These are phyloP conservation scores for Rhombomys opimus DNA, from an alignment of 2,113 vertebrate genomes.

Conservation along the genomic window DNA sequence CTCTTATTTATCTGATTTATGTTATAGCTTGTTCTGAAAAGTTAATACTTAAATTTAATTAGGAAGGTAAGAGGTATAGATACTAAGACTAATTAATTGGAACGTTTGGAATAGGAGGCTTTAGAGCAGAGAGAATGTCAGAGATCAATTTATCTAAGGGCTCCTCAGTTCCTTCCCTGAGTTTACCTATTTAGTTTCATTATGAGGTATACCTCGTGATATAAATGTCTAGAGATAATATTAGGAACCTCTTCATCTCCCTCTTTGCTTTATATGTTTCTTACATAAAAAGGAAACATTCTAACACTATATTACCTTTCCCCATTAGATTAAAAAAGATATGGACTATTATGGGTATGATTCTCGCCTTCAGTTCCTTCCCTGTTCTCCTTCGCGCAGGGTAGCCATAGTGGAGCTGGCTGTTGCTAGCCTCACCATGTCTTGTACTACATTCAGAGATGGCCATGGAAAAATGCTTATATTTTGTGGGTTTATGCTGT, in stretches of 20 bases:
- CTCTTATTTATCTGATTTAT: constrained; percentile 71
- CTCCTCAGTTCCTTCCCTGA: background rate
- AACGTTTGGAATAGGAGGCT: constrained; percentile 48
- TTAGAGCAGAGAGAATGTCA: constrained; percentile 44
- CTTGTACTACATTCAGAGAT: background rate
- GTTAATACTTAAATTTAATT: constrained; percentile 72
- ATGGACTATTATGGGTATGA: background rate
- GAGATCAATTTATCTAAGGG: constrained; percentile 38
- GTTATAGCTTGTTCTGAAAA: constrained; percentile 70
- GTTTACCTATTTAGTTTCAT: constrained; percentile 42
- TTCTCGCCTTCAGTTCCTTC: background rate
- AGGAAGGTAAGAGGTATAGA: constrained; percentile 65
- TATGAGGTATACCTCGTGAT: constrained; percentile 24
- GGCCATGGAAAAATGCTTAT: background rate
- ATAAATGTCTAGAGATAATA: background rate
- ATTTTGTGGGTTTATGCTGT: constrained; percentile 21
- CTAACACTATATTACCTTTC: background rate
- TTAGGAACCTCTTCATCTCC: background rate
- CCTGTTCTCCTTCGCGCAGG: background rate
- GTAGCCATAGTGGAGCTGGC: background rate
- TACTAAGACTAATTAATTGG: constrained; percentile 66
- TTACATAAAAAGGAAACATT: constrained; percentile 17
- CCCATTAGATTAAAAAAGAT: background rate
- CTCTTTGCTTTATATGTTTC: constrained; percentile 46
- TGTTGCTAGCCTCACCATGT: background rate